Percentiles rank a stretch among this genome's conserved stretches.
Evolutionary conservation across 2,113 vertebrate species (phyloP).

Genomic region (Onychostruthus taczanowskii): DNA sequence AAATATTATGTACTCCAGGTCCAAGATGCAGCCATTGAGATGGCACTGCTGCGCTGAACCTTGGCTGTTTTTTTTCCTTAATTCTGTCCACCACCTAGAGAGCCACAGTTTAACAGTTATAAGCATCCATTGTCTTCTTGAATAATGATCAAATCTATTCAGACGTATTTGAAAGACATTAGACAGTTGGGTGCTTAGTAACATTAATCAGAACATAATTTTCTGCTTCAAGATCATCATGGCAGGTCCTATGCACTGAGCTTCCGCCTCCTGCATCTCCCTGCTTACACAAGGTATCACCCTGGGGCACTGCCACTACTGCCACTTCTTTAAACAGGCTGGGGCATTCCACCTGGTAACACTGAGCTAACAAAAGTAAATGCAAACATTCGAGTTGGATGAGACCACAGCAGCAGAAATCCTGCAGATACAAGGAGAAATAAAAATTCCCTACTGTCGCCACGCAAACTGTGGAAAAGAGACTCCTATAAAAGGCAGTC

Average conservation of each 20-base stretch:
- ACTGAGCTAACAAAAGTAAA: not conserved
- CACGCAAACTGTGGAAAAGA: not conserved
- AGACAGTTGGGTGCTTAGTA: not conserved
- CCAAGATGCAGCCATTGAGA: not conserved
- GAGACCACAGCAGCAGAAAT: not conserved
- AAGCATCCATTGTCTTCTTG: not conserved
- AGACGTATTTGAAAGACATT: not conserved
- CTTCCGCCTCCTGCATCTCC: not conserved
- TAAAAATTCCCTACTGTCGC: not conserved
- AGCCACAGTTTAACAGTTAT: not conserved
- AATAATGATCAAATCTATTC: not conserved
- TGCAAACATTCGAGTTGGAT: not conserved
- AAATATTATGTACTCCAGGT: not conserved
- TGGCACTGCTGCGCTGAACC: not conserved
- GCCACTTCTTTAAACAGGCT: not conserved
- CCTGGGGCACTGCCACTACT: not conserved
- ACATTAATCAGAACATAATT: not conserved
- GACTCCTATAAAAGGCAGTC: not conserved
- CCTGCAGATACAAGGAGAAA: not conserved
- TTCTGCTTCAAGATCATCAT: not conserved
- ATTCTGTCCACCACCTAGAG: not conserved
- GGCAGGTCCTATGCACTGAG: not conserved
- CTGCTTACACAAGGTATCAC: not conserved
- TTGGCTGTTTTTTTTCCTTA: not conserved
- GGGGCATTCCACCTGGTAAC: not conserved